These are phyloP conservation scores for Platycercus adscitus DNA, from an alignment of 2,113 vertebrate genomes.

Conservation along the genomic window DNA sequence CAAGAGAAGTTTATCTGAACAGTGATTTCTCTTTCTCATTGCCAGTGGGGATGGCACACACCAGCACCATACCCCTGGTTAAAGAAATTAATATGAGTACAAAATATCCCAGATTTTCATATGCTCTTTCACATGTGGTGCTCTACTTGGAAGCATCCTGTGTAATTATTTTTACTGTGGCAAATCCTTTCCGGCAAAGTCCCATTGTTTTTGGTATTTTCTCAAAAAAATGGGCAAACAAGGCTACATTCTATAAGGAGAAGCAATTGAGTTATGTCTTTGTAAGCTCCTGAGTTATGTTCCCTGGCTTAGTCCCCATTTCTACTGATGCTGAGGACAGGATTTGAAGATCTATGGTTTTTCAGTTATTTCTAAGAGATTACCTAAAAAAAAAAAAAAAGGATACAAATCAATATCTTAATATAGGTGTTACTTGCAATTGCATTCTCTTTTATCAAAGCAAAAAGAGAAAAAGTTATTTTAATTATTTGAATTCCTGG, in stretches of 20 bases:
- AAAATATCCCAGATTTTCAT: not conserved
- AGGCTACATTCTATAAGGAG: not conserved
- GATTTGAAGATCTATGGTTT: not conserved
- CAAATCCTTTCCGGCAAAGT: not conserved
- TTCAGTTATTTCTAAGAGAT: not conserved
- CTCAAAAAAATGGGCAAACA: not conserved
- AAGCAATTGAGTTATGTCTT: not conserved
- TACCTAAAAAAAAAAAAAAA: not conserved
- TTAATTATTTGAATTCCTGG: not conserved
- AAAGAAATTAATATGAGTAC: rapidly evolving
- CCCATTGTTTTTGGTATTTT: not conserved
- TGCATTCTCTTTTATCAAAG: not conserved
- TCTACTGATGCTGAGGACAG: not conserved
- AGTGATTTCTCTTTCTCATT: not conserved
- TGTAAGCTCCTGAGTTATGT: not conserved
- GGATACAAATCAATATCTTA: rapidly evolving
- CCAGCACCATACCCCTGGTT: rapidly evolving
- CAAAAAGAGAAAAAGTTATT: not conserved
- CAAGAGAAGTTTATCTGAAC: not conserved
- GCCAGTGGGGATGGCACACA: no score
- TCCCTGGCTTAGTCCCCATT: not conserved
- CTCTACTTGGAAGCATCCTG: not conserved
- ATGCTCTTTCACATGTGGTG: not conserved
- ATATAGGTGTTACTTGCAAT: not conserved
- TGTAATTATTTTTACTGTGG: not conserved